Evolutionary conservation across 2,888 invertebrate species (phyloP), one percentile per base, ranked within the genome.

Genomic region (Brenthis ino): DNA sequence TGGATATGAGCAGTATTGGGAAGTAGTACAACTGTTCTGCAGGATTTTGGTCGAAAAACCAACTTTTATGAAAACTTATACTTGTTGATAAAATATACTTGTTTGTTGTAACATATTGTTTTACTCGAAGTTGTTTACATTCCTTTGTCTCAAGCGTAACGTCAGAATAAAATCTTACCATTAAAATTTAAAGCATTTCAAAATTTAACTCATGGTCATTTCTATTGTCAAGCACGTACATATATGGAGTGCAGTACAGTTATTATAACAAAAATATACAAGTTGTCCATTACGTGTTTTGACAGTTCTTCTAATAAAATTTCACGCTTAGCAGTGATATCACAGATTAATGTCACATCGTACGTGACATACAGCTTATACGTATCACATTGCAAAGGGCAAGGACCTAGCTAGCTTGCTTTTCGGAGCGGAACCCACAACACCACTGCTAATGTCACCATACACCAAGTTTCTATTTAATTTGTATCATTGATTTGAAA

Each of bases 401-500:
- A 54, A 65, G 68, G 64, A 64, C 64, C 72, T 64, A 64, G 43
- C 68, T 66, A 48, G 68, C 63, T 67, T 47, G 66, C 69, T 70
- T 70, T 72, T 68, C 67, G 72, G 68, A 72, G 70, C 70, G 72
- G 54, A 68, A 72, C 67, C 67, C 65, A 68, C 66, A 51, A 50
- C 53, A 58, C 55, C 37, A 64, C 57, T 57, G 28, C 3, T 64
- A 48, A 51, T 6, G 20, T 53, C 37, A 53, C 53, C 6, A 20
- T 43, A 33, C 20, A 33, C 37, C n/a, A 24, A 63, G 28, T 60
- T 60, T 50, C 50, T 48, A 6, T 16, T 60, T 60, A 50, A 28
- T 50, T 33, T 50, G 50, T 50, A 60, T 12, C 5, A 8, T 11
- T 58, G 24, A 47, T 14, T 54, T 54, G 24, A 20, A 12, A 24